Evolutionary conservation across 2,888 invertebrate genomes (phyloP).

Genomic region (Ferrisia virgata): DNA sequence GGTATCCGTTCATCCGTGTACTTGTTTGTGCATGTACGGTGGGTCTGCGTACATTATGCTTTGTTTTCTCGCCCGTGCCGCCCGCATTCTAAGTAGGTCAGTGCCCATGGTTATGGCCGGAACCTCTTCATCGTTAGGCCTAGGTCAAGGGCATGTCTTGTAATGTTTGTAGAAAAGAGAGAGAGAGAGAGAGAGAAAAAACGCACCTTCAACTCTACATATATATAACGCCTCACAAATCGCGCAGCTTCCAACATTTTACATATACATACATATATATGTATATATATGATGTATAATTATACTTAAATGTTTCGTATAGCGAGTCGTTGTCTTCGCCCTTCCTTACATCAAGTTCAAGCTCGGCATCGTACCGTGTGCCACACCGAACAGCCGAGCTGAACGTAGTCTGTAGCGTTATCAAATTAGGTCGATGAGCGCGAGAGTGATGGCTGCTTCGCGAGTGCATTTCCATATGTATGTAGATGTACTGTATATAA

Average conservation of each 20-base stretch:
- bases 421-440: conserved; percentile 3
- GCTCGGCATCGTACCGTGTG: background rate
- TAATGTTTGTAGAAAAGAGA: background rate
- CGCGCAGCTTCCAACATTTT: background rate
- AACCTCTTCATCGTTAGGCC: conserved; percentile 28
- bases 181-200: background rate
- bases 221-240: background rate
- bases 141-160: conserved; percentile 39
- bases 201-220: background rate
- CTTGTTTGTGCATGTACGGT: background rate
- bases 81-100: conserved; percentile 37
- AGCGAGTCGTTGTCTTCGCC: background rate
- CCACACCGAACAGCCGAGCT: background rate
- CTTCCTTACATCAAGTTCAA: background rate
- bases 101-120: conserved; percentile 27
- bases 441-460: background rate
- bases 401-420: background rate
- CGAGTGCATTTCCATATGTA: background rate
- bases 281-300: no score
- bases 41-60: conserved; percentile 32
- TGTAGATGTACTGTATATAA: background rate
- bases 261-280: no score
- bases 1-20: conserved; percentile 31
- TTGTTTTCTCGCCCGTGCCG: conserved; percentile 23
- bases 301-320: background rate